Evolutionary conservation across 2,888 invertebrate genomes (phyloP).

Genomic region (Iphiclides podalirius): DNA sequence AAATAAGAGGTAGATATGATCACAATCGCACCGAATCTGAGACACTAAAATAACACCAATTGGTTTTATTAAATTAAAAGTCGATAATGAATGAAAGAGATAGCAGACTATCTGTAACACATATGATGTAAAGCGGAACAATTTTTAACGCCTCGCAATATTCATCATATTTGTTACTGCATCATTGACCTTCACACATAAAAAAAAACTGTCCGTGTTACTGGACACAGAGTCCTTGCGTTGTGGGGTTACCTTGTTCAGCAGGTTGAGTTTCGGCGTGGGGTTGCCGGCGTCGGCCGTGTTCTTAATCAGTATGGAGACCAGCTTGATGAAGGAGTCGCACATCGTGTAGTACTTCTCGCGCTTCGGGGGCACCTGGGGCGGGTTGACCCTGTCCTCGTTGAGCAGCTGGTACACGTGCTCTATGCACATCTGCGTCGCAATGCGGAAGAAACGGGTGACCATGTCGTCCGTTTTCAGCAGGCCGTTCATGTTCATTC

Average conservation of each 20-base stretch:
- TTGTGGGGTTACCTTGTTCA: conserved; percentile 97
- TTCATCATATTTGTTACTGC: no score
- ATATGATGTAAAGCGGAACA: no score
- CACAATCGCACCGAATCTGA: no score
- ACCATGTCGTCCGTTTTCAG: conserved; percentile 98
- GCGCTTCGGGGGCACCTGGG: conserved; percentile 82
- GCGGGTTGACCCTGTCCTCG: conserved; percentile 84
- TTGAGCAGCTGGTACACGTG: conserved; percentile 91
- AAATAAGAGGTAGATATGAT: no score
- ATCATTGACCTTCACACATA: no score
- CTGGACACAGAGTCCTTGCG: no score
- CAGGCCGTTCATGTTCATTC: conserved; percentile 95
- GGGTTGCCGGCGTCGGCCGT: conserved; percentile 94
- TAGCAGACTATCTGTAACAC: no score
- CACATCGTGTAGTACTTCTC: conserved; percentile 97
- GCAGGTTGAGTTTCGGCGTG: conserved; percentile 96
- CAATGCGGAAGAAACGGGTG: conserved; percentile 97
- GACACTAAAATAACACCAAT: no score
- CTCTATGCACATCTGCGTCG: conserved; percentile 97
- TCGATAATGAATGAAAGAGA: no score
- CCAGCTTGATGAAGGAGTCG: conserved; percentile 96
- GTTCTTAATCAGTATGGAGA: conserved; percentile 96
- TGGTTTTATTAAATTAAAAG: no score
- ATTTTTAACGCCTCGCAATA: no score
- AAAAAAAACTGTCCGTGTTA: no score